Percentiles rank a stretch among this genome's conserved stretches.
phyloP scores from a whole-genome alignment of 2,797 vertebrate genomes.

The Bovichtus variegatus region DNA sequence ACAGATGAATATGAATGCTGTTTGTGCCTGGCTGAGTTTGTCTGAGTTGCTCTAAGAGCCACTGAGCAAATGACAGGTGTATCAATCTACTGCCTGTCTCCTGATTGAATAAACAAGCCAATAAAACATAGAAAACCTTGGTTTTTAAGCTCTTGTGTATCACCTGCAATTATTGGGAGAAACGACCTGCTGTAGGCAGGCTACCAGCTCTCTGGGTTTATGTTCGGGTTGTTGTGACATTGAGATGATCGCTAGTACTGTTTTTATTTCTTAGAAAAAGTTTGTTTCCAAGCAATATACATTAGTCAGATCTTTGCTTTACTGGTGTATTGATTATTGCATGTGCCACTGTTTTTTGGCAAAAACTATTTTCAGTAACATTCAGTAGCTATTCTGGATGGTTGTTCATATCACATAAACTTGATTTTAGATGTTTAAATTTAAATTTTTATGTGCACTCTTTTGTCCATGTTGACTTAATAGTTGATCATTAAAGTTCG shows the following conservation, averaged over 20 bases:
- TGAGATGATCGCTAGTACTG: neutral
- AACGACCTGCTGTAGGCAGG: slow-evolving; percentile 6
- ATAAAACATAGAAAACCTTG: slow-evolving; percentile 43
- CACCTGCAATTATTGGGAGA: neutral
- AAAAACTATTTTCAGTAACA: neutral
- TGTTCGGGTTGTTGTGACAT: neutral
- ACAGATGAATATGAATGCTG: slow-evolving; percentile 65
- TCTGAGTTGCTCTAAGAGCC: slow-evolving; percentile 46
- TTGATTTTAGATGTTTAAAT: neutral
- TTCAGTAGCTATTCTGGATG: neutral
- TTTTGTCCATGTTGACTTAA: neutral
- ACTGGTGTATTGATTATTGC: neutral
- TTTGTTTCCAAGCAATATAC: neutral
- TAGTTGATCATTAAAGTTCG: neutral
- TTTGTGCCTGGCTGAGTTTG: slow-evolving; percentile 48
- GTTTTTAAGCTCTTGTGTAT: slow-evolving; percentile 36
- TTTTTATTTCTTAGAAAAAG: neutral
- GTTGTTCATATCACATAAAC: neutral
- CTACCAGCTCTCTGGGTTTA: neutral
- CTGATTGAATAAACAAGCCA: slow-evolving; percentile 60
- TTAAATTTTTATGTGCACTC: too few species aligned
- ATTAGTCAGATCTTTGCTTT: neutral
- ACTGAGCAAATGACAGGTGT: slow-evolving; percentile 66
- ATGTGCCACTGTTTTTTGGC: neutral
- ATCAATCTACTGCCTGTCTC: slow-evolving; percentile 53